phyloP scores from a whole-genome alignment of 92 coral and sea anemone species.

The Heliopora coerulea region DNA sequence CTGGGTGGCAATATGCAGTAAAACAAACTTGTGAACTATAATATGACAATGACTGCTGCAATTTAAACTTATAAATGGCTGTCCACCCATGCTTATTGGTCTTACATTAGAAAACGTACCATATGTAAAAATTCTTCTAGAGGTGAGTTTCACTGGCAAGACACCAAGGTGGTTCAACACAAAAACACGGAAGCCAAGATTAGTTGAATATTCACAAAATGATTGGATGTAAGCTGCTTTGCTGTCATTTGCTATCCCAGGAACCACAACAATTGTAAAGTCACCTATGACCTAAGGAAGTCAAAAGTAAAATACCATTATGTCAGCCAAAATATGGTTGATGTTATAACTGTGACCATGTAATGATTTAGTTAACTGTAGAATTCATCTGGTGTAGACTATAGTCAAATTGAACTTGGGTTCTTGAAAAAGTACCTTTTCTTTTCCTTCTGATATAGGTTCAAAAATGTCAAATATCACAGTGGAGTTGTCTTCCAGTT shows the following conservation, averaged over 20 bases:
- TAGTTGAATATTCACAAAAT: slow-evolving; percentile 71
- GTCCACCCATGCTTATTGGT: no score
- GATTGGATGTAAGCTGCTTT: slow-evolving; percentile 88
- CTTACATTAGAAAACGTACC: slow-evolving; percentile 48
- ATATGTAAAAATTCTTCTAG: slow-evolving; percentile 93
- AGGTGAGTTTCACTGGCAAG: slow-evolving; percentile 63
- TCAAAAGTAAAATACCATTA: slow-evolving; percentile 16
- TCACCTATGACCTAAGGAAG: slow-evolving; percentile 58
- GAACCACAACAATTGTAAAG: slow-evolving; percentile 75
- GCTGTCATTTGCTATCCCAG: slow-evolving; percentile 95
- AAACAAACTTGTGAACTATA: no score
- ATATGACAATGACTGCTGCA: no score
- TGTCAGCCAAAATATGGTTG: no score
- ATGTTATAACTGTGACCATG: not conserved
- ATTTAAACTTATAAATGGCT: no score
- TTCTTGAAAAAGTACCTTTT: not conserved
- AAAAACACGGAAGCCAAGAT: slow-evolving; percentile 76
- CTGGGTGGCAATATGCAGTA: no score
- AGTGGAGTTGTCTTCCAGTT: slow-evolving; percentile 78
- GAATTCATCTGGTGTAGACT: no score
- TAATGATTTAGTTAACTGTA: not conserved
- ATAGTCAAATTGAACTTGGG: not conserved
- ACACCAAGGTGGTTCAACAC: slow-evolving; percentile 94
- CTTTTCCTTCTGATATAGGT: slow-evolving; percentile 46
- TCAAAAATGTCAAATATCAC: slow-evolving; percentile 90